Evolutionary conservation across 2,888 invertebrate species (phyloP).

Genomic region (Abrostola triplasia): DNA sequence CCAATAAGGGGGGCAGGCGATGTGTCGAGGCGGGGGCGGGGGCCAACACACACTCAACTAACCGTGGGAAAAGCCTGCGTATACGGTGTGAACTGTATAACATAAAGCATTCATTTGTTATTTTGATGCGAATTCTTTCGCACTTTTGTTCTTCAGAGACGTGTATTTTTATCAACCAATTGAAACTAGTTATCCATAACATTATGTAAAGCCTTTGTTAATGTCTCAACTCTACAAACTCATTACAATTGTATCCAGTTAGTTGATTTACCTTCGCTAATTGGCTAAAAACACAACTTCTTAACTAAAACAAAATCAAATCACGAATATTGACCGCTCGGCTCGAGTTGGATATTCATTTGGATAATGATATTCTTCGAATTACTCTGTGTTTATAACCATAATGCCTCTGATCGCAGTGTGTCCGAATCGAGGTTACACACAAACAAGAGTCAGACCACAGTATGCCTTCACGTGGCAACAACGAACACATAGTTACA

Average conservation of each 20-base stretch:
- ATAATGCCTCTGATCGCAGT: slow-evolving; percentile 80
- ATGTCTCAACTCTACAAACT: slow-evolving; percentile 10
- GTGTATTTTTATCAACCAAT: slow-evolving; percentile 25
- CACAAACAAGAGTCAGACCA: slow-evolving; percentile 73
- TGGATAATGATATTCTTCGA: slow-evolving; percentile 86
- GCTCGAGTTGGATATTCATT: slow-evolving; percentile 80
- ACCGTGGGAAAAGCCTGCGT: slow-evolving; percentile 84
- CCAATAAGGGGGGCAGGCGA: slow-evolving; percentile 62
- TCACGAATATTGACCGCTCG: slow-evolving; percentile 67
- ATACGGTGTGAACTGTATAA: slow-evolving; percentile 76
- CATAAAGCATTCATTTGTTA: slow-evolving; percentile 76
- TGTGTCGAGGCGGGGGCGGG: slow-evolving; percentile 63
- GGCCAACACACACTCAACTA: slow-evolving; percentile 71
- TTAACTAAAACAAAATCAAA: slow-evolving; percentile 68
- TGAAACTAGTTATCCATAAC: slow-evolving; percentile 12
- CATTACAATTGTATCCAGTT: not conserved
- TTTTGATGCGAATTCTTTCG: slow-evolving; percentile 76
- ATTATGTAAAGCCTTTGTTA: slow-evolving; percentile 16
- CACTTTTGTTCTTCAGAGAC: slow-evolving; percentile 48
- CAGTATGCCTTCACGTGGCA: slow-evolving; percentile 84
- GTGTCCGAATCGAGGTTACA: slow-evolving; percentile 87
- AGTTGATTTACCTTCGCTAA: slow-evolving; percentile 9
- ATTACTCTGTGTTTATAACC: slow-evolving; percentile 85
- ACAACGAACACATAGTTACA: slow-evolving; percentile 82
- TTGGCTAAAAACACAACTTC: slow-evolving; percentile 36